Conservation (phyloP, 1,140 invertebrate genomes). For the Drosophila trapezifrons region DNA sequence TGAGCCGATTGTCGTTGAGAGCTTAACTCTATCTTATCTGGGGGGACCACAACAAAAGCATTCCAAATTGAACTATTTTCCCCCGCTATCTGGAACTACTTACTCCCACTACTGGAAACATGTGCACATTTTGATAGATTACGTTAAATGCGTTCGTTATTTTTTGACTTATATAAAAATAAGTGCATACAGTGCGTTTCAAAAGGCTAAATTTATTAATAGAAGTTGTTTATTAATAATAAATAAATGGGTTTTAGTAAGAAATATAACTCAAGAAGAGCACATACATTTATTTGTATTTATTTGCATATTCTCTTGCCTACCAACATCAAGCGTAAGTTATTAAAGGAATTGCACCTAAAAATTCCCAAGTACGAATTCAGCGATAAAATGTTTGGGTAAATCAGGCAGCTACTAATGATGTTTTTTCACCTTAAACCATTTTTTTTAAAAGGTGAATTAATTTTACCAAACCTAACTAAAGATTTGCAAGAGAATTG, state of each 20-base stretch:
- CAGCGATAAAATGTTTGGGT: neutral
- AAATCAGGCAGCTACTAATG: too few relatives aligned
- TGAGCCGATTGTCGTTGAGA: constrained; percentile 27
- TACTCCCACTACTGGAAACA: constrained; percentile 22
- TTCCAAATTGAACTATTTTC: constrained; percentile 17
- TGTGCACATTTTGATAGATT: constrained; percentile 39
- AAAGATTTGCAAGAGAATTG: too few relatives aligned
- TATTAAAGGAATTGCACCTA: too few relatives aligned
- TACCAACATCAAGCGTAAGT: too few relatives aligned
- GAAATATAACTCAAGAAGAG: neutral
- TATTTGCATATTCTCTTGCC: too few relatives aligned
- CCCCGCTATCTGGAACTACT: constrained; percentile 9
- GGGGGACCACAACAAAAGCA: constrained; percentile 13
- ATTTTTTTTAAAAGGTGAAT: too few relatives aligned
- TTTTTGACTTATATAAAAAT: constrained; percentile 3
- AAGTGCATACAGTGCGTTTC: neutral
- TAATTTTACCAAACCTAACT: neutral
- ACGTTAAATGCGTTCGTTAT: neutral
- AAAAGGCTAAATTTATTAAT: neutral
- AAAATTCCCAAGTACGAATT: constrained; percentile 1
- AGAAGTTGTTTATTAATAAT: neutral
- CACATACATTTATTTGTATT: too few relatives aligned
- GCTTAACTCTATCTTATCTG: constrained; percentile 37
- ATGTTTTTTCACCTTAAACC: too few relatives aligned
- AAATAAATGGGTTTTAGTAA: neutral